Conservation (phyloP, 2,113 vertebrate species). For the Enhydra lutris region DNA sequence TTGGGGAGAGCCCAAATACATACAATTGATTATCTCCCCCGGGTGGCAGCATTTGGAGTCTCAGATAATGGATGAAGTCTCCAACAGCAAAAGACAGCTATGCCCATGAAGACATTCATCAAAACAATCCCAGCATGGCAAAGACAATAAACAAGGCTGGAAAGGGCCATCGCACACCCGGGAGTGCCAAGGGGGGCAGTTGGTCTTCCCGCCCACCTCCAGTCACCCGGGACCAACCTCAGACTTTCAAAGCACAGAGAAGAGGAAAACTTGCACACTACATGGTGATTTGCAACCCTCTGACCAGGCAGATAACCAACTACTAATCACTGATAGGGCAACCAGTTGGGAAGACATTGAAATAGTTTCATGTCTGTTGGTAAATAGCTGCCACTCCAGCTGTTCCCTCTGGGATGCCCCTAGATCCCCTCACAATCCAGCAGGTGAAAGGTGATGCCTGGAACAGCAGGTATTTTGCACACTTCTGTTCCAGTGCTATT, state of each 20-base stretch:
- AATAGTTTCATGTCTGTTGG: not conserved
- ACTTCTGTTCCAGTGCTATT: not conserved
- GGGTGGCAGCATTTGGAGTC: not conserved
- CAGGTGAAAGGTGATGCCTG: not conserved
- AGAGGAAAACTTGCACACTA: not conserved
- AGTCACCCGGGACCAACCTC: not conserved
- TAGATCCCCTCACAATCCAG: not conserved
- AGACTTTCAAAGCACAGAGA: not conserved
- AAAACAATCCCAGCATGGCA: not conserved
- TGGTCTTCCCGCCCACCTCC: not conserved
- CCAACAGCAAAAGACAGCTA: not conserved
- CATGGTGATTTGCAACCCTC: not conserved
- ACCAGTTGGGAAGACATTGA: slow-evolving; percentile 8
- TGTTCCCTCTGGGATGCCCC: not conserved
- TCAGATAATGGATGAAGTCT: not conserved
- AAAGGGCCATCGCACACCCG: not conserved
- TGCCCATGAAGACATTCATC: slow-evolving; percentile 24
- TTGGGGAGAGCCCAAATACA: not conserved
- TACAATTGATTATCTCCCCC: slow-evolving; percentile 41
- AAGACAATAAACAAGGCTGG: not conserved
- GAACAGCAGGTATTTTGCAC: not conserved
- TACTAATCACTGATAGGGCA: not conserved
- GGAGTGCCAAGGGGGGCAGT: not conserved
- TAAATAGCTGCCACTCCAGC: not conserved
- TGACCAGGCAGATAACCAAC: not conserved